phyloP scores from a whole-genome alignment of 2,888 invertebrate species.

The Drosophila nigricruria region DNA sequence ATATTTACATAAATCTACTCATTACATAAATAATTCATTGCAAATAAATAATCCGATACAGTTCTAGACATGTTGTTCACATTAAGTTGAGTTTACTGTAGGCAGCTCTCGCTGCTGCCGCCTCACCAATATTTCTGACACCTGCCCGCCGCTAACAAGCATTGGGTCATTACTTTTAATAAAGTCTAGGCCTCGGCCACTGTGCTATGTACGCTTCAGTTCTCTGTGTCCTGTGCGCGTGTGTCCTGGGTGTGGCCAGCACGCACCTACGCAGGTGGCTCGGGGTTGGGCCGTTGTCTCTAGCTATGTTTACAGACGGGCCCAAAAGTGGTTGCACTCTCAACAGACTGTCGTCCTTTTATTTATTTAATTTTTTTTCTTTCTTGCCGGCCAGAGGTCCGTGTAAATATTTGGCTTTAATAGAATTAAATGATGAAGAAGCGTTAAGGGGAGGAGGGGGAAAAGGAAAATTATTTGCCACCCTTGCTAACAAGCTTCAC shows the following conservation, averaged over 20 bases:
- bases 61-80: background rate
- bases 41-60: no score
- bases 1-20: no score
- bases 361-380: background rate
- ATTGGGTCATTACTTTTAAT: constrained; percentile 72
- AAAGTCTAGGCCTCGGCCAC: constrained; percentile 47
- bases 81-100: constrained; percentile 33
- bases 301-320: constrained; percentile 26
- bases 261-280: constrained; percentile 23
- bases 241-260: constrained; percentile 41
- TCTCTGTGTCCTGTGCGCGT: constrained; percentile 21
- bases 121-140: constrained; percentile 30
- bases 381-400: constrained; percentile 9
- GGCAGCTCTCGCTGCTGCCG: constrained; percentile 9
- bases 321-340: constrained; percentile 35
- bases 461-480: constrained; percentile 58
- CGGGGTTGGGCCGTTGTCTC: background rate
- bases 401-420: constrained; percentile 78
- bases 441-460: constrained; percentile 21
- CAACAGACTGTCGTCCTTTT: constrained; percentile 23
- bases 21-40: no score
- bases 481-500: constrained; percentile 30
- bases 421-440: constrained; percentile 77
- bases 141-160: constrained; percentile 47
- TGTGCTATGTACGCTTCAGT: constrained; percentile 18